These are phyloP conservation scores for Lethenteron reissneri DNA, from an alignment of 2,113 vertebrate species.

Conservation along the genomic window DNA sequence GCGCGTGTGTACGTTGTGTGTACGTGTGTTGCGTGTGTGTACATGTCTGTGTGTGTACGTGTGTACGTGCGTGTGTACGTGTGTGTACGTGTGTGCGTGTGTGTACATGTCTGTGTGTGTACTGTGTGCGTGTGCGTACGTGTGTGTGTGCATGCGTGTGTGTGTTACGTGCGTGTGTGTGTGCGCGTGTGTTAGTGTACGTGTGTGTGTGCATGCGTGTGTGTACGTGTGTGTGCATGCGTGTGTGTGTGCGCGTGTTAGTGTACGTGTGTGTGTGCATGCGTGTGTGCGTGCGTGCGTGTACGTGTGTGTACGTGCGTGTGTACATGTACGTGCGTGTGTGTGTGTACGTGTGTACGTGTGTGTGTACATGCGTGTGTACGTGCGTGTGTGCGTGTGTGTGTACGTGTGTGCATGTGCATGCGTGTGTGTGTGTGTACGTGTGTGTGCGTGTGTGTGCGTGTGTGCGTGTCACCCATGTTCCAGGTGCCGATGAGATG, in stretches of 20 bases:
- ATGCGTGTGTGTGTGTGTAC: not conserved
- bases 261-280: not conserved
- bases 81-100: no score
- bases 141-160: not conserved
- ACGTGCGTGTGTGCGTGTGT: not conserved
- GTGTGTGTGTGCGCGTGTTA: not conserved
- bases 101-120: not conserved
- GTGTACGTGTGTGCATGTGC: not conserved
- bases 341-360: not conserved
- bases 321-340: not conserved
- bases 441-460: not conserved
- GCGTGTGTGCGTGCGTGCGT: not conserved
- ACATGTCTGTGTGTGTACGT: not conserved
- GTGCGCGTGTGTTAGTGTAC: not conserved
- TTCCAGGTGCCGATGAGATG: conserved; percentile 89
- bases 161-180: not conserved
- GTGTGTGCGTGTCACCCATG: conserved; percentile 60
- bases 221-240: not conserved
- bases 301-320: not conserved
- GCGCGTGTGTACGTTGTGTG: not conserved
- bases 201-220: not conserved
- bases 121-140: not conserved
- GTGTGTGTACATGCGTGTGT: not conserved
- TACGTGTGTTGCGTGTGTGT: no score
- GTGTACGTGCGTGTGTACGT: no score